phyloP scores from a whole-genome alignment of 2,113 vertebrate genomes.

The Oreocharis arfaki region DNA sequence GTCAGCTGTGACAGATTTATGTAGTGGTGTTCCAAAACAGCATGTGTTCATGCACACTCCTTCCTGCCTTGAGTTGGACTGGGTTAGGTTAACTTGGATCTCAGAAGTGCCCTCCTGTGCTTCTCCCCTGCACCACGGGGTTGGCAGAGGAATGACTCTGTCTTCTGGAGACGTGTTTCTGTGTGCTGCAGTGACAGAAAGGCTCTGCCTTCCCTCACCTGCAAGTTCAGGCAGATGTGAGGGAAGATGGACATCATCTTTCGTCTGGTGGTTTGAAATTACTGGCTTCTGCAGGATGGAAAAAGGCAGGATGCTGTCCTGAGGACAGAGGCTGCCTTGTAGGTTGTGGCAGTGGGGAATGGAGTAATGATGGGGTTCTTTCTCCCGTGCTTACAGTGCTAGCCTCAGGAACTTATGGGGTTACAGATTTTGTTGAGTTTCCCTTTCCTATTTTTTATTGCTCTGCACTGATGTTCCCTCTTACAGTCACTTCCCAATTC shows the following conservation, averaged over 20 bases:
- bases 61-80: background rate
- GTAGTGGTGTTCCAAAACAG: background rate
- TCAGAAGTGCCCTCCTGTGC: background rate
- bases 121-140: rapidly evolving
- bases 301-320: background rate
- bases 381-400: background rate
- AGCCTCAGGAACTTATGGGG: background rate
- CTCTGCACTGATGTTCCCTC: background rate
- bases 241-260: background rate
- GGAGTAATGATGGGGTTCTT: background rate
- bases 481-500: background rate
- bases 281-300: background rate
- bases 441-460: background rate
- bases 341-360: background rate
- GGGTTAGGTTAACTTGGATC: background rate
- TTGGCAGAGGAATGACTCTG: background rate
- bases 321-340: background rate
- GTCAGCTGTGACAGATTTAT: background rate
- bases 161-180: background rate
- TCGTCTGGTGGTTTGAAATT: background rate
- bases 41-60: background rate
- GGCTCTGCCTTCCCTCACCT: background rate
- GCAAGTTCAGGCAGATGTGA: background rate
- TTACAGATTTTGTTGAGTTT: background rate
- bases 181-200: background rate